Percentiles rank a stretch among this genome's conserved stretches.
phyloP scores from a whole-genome alignment of 2,797 vertebrate species.

The Peromyscus attwateri region DNA sequence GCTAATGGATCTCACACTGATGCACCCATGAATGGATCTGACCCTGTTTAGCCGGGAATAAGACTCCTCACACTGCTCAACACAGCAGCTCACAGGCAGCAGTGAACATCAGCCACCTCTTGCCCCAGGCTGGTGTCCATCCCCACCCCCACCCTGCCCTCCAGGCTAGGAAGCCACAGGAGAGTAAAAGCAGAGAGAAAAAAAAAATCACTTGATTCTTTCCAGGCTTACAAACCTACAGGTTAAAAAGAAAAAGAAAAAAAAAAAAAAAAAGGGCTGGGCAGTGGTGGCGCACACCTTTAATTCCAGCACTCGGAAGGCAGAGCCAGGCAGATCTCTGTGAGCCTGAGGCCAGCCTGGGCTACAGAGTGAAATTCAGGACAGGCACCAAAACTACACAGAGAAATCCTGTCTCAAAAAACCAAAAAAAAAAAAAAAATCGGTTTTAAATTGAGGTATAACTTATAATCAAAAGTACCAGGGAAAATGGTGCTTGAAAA shows the following conservation, averaged over 20 bases:
- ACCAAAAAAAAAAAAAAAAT: not conserved
- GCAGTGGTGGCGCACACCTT: no score
- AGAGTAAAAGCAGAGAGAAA: not conserved
- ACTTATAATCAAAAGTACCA: not conserved
- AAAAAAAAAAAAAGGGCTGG: no score
- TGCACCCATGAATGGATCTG: not conserved
- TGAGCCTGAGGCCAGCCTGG: no score
- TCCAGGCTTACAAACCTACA: not conserved
- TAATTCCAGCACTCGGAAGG: no score
- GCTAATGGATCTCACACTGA: not conserved
- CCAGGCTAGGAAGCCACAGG: not conserved
- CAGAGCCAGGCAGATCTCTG: no score
- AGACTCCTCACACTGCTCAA: not conserved
- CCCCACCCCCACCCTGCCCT: no score
- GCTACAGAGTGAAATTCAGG: no score
- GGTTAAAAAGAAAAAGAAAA: not conserved
- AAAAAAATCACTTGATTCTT: not conserved
- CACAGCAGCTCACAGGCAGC: conserved; percentile 23
- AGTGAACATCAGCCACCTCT: not conserved
- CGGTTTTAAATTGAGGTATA: not conserved
- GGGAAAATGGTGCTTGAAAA: not conserved
- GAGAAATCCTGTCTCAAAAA: no score
- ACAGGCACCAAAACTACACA: no score
- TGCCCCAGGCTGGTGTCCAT: not conserved
- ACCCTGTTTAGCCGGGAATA: not conserved